phyloP scores from a whole-genome alignment of 2,888 invertebrate genomes.

The Tridacna gigas region DNA sequence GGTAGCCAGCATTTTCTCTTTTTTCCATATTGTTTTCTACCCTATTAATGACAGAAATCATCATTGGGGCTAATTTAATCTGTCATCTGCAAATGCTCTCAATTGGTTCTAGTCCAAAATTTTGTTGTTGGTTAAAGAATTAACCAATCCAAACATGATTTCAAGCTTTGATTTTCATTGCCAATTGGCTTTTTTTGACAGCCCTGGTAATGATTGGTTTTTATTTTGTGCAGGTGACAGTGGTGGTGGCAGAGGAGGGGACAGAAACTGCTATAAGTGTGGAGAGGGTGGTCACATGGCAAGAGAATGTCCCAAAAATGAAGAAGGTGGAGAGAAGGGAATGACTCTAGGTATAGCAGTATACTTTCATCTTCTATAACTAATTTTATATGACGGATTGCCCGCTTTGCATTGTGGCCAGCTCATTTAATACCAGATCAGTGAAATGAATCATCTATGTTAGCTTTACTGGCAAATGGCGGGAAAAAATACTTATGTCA shows the following conservation, averaged over 20 bases:
- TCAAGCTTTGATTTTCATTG: too few relatives aligned
- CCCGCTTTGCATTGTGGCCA: neutral
- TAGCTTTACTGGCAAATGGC: neutral
- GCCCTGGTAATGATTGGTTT: too few relatives aligned
- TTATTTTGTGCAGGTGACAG: neutral
- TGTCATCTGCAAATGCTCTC: too few relatives aligned
- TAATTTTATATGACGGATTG: neutral
- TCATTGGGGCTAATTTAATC: too few relatives aligned
- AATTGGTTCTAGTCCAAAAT: too few relatives aligned
- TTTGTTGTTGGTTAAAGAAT: too few relatives aligned
- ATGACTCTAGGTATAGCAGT: slow-evolving; percentile 26
- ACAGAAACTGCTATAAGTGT: slow-evolving; percentile 75
- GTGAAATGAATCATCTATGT: neutral
- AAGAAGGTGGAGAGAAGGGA: slow-evolving; percentile 38
- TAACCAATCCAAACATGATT: too few relatives aligned
- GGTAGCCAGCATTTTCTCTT: too few relatives aligned
- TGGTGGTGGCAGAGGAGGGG: slow-evolving; percentile 4
- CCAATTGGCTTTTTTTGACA: too few relatives aligned
- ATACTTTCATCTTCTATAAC: neutral
- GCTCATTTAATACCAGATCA: neutral
- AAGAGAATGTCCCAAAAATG: slow-evolving; percentile 53
- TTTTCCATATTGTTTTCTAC: too few relatives aligned
- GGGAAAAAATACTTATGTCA: too few relatives aligned
- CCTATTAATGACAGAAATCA: too few relatives aligned
- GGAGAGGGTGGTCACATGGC: slow-evolving; percentile 78